These are phyloP conservation scores for Leiothrix lutea DNA, from an alignment of 2,113 vertebrate species.

Conservation along the genomic window DNA sequence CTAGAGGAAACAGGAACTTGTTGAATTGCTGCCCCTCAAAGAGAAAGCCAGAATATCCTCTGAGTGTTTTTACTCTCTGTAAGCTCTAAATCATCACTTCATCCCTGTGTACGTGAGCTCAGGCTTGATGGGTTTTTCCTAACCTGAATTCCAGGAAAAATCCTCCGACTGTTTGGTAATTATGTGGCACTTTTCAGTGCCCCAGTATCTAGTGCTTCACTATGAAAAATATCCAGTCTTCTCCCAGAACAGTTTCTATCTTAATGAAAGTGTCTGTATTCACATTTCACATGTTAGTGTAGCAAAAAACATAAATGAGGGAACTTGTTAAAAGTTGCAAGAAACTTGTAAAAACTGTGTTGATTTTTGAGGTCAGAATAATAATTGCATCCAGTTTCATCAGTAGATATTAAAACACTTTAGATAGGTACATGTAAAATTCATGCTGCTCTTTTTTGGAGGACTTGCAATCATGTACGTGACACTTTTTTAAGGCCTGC, in stretches of 20 bases:
- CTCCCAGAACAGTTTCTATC: background rate
- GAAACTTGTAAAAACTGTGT: background rate
- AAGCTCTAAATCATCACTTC: background rate
- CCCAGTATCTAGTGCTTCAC: background rate
- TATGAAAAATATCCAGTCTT: background rate
- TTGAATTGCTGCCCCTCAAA: background rate
- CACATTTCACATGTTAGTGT: background rate
- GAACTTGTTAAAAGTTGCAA: background rate
- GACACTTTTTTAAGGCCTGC: background rate
- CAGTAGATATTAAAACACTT: background rate
- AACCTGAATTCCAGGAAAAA: background rate
- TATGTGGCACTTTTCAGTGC: background rate
- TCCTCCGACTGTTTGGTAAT: background rate
- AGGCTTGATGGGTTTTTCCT: background rate
- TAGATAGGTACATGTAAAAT: background rate
- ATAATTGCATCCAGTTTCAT: background rate
- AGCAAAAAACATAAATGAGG: background rate
- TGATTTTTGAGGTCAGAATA: background rate
- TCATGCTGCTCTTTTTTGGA: background rate
- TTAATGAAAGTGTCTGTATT: background rate
- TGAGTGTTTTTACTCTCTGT: background rate
- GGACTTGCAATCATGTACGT: background rate
- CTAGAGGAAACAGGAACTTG: background rate
- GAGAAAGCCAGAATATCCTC: background rate
- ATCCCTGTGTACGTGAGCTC: rapidly evolving